Percentiles rank a stretch among this genome's conserved stretches.
Evolutionary conservation across 2,888 invertebrate species (phyloP).

Genomic region (Aproaerema taeniolella): DNA sequence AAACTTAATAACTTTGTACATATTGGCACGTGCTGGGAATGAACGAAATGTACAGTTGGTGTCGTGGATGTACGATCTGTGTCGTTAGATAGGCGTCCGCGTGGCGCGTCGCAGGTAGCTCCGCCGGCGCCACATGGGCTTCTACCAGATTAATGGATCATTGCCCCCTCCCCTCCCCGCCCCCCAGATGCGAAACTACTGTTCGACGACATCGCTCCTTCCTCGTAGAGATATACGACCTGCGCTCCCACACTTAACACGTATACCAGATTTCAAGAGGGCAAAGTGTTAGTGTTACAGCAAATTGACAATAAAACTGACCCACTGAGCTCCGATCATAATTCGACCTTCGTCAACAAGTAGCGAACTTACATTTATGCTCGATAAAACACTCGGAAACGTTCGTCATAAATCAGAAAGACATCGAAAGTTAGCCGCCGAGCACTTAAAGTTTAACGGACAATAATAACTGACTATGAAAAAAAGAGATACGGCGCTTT

Average conservation of each 20-base stretch:
- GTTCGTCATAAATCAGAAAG: slow-evolving; percentile 70
- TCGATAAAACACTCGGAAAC: slow-evolving; percentile 75
- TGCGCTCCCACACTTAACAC: slow-evolving; percentile 49
- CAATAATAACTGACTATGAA: slow-evolving; percentile 72
- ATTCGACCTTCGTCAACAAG: slow-evolving; percentile 72
- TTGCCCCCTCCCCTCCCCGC: slow-evolving; percentile 80
- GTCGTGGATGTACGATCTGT: slow-evolving; percentile 54
- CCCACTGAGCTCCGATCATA: slow-evolving; percentile 40
- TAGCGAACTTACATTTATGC: slow-evolving; percentile 73
- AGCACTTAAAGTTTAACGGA: slow-evolving; percentile 77
- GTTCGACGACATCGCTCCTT: slow-evolving; percentile 62
- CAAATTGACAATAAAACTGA: slow-evolving; percentile 36
- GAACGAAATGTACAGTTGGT: slow-evolving; percentile 30
- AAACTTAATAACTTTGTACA: slow-evolving; percentile 27
- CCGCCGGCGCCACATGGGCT: slow-evolving; percentile 87
- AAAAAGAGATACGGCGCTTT: slow-evolving; percentile 53
- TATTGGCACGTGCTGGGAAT: slow-evolving; percentile 21
- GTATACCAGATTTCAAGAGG: slow-evolving; percentile 3
- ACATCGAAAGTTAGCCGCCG: slow-evolving; percentile 73
- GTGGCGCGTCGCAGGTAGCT: slow-evolving; percentile 73
- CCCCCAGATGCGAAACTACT: slow-evolving; percentile 62
- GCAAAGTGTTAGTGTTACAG: too few species aligned
- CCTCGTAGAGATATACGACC: slow-evolving; percentile 55
- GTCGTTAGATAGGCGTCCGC: slow-evolving; percentile 74
- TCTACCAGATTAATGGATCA: slow-evolving; percentile 90